These are phyloP conservation scores for Ameiurus melas DNA, from an alignment of 2,113 vertebrate genomes.

Conservation along the genomic window DNA sequence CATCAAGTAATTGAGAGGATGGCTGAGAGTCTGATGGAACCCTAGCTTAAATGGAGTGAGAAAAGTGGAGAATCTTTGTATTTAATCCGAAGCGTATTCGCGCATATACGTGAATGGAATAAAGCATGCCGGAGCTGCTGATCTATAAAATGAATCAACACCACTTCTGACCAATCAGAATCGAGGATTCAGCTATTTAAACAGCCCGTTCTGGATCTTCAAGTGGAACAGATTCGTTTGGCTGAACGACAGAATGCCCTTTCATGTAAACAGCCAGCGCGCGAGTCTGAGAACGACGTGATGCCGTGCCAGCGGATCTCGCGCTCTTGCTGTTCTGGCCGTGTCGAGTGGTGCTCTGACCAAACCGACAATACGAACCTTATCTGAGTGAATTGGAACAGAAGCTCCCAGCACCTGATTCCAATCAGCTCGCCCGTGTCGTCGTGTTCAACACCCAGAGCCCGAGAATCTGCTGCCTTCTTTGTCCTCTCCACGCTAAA, in stretches of 20 bases:
- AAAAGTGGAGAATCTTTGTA: no score
- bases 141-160: background rate
- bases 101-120: no score
- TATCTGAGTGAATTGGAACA: constrained; percentile 9
- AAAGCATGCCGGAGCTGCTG: background rate
- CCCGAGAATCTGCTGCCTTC: background rate
- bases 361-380: background rate
- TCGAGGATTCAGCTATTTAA: background rate
- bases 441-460: background rate
- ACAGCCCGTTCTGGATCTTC: background rate
- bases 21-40: no score
- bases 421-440: background rate
- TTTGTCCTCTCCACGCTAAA: background rate
- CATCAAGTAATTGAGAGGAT: background rate
- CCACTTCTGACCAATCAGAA: background rate
- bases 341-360: background rate
- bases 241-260: background rate
- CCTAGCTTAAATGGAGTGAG: no score
- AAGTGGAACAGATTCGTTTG: background rate
- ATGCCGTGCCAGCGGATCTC: background rate
- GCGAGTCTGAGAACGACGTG: no score
- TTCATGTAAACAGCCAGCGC: background rate
- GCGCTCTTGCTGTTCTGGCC: background rate
- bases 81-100: no score
- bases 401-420: background rate